Base-by-base conservation (phyloP, 2,888 invertebrate species). In the Unio delphinus region DNA sequence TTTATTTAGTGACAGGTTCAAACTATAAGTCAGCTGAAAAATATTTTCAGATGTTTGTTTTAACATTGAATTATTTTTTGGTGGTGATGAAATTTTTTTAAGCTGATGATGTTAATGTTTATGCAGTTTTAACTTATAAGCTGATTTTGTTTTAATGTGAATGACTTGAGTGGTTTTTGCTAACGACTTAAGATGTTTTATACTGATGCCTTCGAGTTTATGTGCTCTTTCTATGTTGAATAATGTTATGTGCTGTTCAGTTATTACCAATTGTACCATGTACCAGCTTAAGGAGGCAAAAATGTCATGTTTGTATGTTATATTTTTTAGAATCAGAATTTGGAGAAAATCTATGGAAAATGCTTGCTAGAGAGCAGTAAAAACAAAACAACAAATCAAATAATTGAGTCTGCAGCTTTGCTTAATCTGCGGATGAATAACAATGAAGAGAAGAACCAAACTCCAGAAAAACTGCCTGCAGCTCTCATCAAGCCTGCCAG, bases 291-390 rank as follows among this genome's bases (percentile, higher is more conserved):
- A 59, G 4, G n/a, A 17, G 23, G 17, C 5, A n/a, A 62, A 45
- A 45, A 45, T 15, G 45, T 45, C 45, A 45, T 45, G 15, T 11
- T 45, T 45, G 45, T 45, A 11, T 62, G n/a, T 8, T 67, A n/a
- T 69, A 20, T 30, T 61, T 57, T 70, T 23, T 89, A 95, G 95
- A 94, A 94, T 87, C 92, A 92, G 17, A 92, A 96, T 60, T 95
- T 95, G 88, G 95, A 96, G 89, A 93, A 95, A 84, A 93, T 95
- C 80, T 97, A 97, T 88, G 97, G 97, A 17, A 96, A 96, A 90
- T 94, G 94, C 67, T 89, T 92, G 82, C 91, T 80, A 28, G 75
- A 80, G 57, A 81, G 75, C 54, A 76, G 73, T 56, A 71, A 76
- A 15, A 75, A 77, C 34, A 81, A 78, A 63, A 70, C 81, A 1